phyloP scores from a whole-genome alignment of 2,888 invertebrate species.

The Lampropteryx suffumata region DNA sequence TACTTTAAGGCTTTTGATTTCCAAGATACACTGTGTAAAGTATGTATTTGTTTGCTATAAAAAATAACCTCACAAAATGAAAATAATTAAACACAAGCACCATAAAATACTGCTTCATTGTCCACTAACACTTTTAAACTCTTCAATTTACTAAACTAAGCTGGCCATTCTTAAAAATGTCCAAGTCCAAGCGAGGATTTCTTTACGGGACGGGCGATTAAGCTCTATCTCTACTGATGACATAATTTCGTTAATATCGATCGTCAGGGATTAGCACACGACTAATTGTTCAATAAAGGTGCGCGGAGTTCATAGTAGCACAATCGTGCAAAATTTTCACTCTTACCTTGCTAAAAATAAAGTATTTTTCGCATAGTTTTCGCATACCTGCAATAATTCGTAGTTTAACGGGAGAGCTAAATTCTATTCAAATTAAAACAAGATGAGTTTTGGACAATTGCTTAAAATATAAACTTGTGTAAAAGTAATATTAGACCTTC shows the following conservation, averaged over 20 bases:
- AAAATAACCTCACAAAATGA: background rate
- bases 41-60: no score
- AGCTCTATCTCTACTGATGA: slow-evolving; percentile 56
- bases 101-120: background rate
- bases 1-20: no score
- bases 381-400: no score
- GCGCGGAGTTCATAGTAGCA: slow-evolving; percentile 70
- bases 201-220: slow-evolving; percentile 35
- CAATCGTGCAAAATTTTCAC: slow-evolving; percentile 2
- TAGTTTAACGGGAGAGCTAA: no score
- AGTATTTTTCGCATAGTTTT: no score
- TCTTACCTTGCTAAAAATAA: background rate
- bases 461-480: no score
- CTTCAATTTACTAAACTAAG: slow-evolving; percentile 21
- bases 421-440: no score
- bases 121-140: slow-evolving; percentile 13
- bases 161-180: slow-evolving; percentile 21
- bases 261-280: slow-evolving; percentile 69
- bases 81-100: slow-evolving; percentile 3
- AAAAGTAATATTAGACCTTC: background rate
- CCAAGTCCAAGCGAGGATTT: slow-evolving; percentile 20
- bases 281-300: slow-evolving; percentile 84
- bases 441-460: no score
- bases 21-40: no score
- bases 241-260: slow-evolving; percentile 76